Conservation (phyloP, 2,888 invertebrate genomes). For the Apodemia zela region DNA sequence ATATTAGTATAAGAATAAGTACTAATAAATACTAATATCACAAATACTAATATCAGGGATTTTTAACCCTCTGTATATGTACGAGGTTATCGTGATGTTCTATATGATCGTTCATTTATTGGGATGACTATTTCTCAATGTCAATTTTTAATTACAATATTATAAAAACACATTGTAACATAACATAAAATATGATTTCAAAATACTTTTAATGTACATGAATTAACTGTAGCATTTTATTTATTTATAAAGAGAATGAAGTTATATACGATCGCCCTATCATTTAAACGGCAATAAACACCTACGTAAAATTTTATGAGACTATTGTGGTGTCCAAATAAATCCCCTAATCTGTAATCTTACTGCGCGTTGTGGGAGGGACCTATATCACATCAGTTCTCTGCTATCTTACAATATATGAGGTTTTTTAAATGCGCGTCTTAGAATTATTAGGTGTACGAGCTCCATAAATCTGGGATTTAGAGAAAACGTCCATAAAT, state of each 20-base stretch:
- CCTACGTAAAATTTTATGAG: slow-evolving; percentile 40
- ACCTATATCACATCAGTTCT: slow-evolving; percentile 27
- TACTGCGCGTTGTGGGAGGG: slow-evolving; percentile 33
- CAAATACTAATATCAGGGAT: too few species aligned
- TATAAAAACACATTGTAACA: too few species aligned
- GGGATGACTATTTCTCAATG: too few species aligned
- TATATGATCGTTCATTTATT: too few species aligned
- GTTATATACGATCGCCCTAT: slow-evolving; percentile 25
- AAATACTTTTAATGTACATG: too few species aligned
- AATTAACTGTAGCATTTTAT: background rate
- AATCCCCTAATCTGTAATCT: slow-evolving; percentile 39
- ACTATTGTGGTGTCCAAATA: slow-evolving; percentile 41
- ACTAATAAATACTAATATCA: too few species aligned
- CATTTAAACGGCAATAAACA: slow-evolving; percentile 38
- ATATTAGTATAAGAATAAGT: too few species aligned
- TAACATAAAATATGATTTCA: too few species aligned
- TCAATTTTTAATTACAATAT: too few species aligned
- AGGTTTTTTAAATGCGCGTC: slow-evolving; percentile 21
- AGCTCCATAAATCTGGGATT: slow-evolving; percentile 14
- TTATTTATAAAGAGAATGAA: slow-evolving; percentile 4
- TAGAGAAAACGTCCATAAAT: too few species aligned
- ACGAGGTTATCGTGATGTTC: too few species aligned
- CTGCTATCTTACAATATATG: slow-evolving; percentile 31
- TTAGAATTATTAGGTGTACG: background rate
- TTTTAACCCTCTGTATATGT: too few species aligned